Evolutionary conservation across 2,888 invertebrate genomes (phyloP).

Genomic region (Troglohyphantes excavatus): DNA sequence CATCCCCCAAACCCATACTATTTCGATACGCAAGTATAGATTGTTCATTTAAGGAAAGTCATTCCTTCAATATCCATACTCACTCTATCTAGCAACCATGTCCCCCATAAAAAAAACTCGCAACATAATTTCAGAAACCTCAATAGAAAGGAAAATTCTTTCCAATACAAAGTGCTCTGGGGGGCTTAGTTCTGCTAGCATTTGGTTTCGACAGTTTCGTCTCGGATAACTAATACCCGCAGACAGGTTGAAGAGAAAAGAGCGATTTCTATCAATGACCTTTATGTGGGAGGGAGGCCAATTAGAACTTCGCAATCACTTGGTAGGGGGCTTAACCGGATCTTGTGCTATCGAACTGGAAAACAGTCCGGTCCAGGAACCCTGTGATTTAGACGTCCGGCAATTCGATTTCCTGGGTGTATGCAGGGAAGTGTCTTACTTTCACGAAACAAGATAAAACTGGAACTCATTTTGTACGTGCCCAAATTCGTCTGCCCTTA

Average conservation of each 20-base stretch:
- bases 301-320: conserved; percentile 59
- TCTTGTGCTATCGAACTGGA: conserved; percentile 8
- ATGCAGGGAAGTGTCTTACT: conserved; percentile 26
- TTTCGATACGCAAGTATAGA: not conserved
- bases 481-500: conserved; percentile 16
- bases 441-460: conserved; percentile 45
- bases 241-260: conserved; percentile 47
- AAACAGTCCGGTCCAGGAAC: conserved; percentile 22
- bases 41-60: not conserved
- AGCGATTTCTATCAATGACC: conserved; percentile 42
- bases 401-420: conserved; percentile 28
- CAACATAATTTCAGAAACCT: not conserved
- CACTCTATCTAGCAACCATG: not conserved
- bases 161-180: conserved; percentile 24
- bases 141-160: not conserved
- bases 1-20: not conserved
- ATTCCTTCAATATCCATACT: not conserved
- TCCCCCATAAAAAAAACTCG: not conserved
- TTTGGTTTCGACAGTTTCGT: conserved; percentile 14
- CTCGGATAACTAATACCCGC: conserved; percentile 55
- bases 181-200: conserved; percentile 27
- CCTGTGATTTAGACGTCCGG: conserved; percentile 5
- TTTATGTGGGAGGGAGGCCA: conserved; percentile 22
- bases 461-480: conserved; percentile 13
- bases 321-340: conserved; percentile 29